These are phyloP conservation scores for Atherix ibis DNA, from an alignment of 2,888 invertebrate genomes.

Conservation along the genomic window DNA sequence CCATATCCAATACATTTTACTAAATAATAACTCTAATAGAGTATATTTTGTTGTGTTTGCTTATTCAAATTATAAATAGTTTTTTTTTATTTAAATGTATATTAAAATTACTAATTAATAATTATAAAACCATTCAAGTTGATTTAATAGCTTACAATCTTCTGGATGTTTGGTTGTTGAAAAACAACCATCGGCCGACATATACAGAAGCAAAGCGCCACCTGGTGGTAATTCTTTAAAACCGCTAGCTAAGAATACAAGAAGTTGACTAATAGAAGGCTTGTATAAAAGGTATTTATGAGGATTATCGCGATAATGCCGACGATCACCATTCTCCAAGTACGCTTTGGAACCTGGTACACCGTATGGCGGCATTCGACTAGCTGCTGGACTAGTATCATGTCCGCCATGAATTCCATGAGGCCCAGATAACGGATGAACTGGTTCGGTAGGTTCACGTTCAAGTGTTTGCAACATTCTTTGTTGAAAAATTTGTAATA, in stretches of 20 bases:
- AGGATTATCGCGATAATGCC: constrained; percentile 70
- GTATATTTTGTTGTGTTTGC: too few relatives aligned
- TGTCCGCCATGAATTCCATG: constrained; percentile 32
- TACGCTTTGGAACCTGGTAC: constrained; percentile 38
- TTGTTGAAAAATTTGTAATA: neutral
- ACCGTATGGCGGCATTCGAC: constrained; percentile 36
- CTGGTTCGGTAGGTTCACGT: constrained; percentile 75
- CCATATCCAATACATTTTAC: too few relatives aligned
- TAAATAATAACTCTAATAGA: too few relatives aligned
- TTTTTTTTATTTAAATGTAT: constrained; percentile 4
- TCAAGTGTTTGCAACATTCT: constrained; percentile 91
- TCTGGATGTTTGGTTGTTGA: constrained; percentile 71
- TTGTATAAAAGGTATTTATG: constrained; percentile 94
- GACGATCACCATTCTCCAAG: constrained; percentile 55
- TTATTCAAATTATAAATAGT: too few relatives aligned
- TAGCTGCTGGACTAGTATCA: constrained; percentile 34
- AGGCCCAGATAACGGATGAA: constrained; percentile 42
- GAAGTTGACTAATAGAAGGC: constrained; percentile 83
- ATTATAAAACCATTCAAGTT: constrained; percentile 3
- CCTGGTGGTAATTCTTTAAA: constrained; percentile 86
- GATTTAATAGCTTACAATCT: constrained; percentile 54
- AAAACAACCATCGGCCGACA: constrained; percentile 84
- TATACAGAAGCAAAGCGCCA: constrained; percentile 79
- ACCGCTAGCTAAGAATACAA: constrained; percentile 82
- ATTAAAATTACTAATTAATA: constrained; percentile 2